phyloP scores from a whole-genome alignment of 2,113 vertebrate species.

The Mionectes macconnelli region DNA sequence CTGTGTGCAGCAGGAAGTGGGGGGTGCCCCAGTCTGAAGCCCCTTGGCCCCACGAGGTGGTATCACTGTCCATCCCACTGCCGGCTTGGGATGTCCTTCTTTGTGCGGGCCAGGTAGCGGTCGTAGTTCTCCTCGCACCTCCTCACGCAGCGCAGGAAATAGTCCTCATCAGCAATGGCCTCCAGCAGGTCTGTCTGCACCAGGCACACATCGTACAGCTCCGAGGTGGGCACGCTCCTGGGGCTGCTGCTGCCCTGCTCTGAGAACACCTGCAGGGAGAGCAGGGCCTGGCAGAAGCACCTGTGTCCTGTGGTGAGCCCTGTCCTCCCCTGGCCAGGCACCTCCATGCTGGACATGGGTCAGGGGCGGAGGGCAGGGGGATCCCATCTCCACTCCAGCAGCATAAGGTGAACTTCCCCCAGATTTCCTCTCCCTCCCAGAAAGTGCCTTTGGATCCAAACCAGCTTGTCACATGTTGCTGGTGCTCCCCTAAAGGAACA shows the following conservation, averaged over 20 bases:
- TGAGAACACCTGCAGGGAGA: constrained; percentile 76
- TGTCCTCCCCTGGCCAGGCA: fast-evolving
- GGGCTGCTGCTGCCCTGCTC: constrained; percentile 52
- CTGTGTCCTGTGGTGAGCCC: fast-evolving
- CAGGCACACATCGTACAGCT: constrained; percentile 82
- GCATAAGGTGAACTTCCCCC: not conserved
- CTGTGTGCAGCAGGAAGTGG: fast-evolving
- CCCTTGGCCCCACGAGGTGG: not conserved
- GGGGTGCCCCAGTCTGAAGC: not conserved
- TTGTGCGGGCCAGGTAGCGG: constrained; percentile 61
- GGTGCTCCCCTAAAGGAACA: not conserved
- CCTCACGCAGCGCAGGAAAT: constrained; percentile 80
- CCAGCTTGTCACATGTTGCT: not conserved
- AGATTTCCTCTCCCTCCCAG: not conserved
- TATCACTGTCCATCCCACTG: not conserved
- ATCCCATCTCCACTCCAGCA: not conserved
- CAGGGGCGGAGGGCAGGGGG: fast-evolving
- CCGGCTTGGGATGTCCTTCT: not conserved
- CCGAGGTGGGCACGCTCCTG: constrained; percentile 68
- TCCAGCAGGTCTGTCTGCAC: constrained; percentile 86
- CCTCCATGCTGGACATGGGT: not conserved
- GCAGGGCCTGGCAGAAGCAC: not conserved
- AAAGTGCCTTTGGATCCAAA: not conserved
- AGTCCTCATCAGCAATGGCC: constrained; percentile 81
- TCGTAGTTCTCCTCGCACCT: constrained; percentile 85